Conservation (phyloP, 2,888 invertebrate species). For the Onchidella celtica region DNA sequence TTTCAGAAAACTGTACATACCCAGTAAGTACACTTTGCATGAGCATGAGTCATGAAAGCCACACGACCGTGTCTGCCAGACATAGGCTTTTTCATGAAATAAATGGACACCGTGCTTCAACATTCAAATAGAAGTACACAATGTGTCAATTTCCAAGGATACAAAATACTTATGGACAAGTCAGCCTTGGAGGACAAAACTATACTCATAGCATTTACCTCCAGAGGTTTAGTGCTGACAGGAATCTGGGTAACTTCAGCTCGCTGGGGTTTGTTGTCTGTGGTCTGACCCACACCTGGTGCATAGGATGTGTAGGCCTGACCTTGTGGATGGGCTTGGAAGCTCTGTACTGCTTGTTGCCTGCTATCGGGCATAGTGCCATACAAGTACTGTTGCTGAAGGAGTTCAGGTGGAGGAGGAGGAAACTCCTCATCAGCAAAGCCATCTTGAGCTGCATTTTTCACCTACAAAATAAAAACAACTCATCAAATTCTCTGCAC, state of each 20-base stretch:
- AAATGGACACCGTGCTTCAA: too few species aligned
- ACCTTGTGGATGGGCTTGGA: conserved; percentile 61
- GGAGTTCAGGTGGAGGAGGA: conserved; percentile 72
- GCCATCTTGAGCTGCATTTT: conserved; percentile 61
- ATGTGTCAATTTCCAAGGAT: too few species aligned
- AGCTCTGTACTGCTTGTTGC: conserved; percentile 66
- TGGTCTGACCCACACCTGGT: conserved; percentile 68
- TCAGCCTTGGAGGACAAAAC: too few species aligned
- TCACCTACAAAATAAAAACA: conserved; percentile 62
- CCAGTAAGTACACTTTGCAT: too few species aligned
- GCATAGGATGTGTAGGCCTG: conserved; percentile 61
- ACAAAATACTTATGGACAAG: too few species aligned
- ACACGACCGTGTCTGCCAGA: too few species aligned
- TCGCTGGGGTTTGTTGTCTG: conserved; percentile 64
- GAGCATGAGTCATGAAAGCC: too few species aligned
- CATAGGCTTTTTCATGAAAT: too few species aligned
- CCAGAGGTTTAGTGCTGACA: conserved; percentile 65
- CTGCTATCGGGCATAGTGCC: conserved; percentile 70
- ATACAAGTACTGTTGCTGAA: conserved; percentile 74
- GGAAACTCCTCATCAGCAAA: conserved; percentile 63
- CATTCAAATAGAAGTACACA: too few species aligned
- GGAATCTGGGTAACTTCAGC: conserved; percentile 64
- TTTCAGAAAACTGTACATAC: too few species aligned
- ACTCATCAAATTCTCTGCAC: too few species aligned
- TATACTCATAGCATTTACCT: too few species aligned